A percentile compares a stretch with the other conserved stretches of the same genome.
phyloP scores from a whole-genome alignment of 92 coral and sea anemone genomes.

The Chrysogorgia sp. region DNA sequence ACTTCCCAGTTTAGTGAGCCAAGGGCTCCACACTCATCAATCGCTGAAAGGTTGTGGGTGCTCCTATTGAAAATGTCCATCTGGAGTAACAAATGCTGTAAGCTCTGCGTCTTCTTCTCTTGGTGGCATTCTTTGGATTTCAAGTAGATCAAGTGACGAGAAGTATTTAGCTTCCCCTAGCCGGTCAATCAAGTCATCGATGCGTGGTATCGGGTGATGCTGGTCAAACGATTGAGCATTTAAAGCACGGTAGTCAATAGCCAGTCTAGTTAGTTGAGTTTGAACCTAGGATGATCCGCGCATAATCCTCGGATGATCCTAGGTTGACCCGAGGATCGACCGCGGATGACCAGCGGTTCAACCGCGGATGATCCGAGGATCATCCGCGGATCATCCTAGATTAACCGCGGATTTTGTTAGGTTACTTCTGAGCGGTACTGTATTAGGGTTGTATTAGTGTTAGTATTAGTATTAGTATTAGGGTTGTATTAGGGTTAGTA shows the following conservation, averaged over 20 bases:
- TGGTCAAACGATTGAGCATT: conserved; percentile 7
- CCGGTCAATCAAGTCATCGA: conserved; percentile 8
- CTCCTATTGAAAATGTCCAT: conserved; percentile 32
- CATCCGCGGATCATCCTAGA: too few relatives aligned
- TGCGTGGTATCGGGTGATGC: conserved; percentile 16
- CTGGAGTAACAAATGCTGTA: conserved; percentile 34
- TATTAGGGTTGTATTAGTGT: too few relatives aligned
- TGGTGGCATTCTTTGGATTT: conserved; percentile 16
- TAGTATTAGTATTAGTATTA: too few relatives aligned
- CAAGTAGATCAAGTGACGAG: conserved; percentile 3
- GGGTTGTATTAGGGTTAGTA: too few relatives aligned
- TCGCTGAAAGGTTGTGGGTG: conserved; percentile 21
- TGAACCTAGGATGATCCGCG: too few relatives aligned
- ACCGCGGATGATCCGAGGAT: too few relatives aligned
- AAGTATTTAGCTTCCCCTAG: background rate
- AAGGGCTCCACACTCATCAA: conserved; percentile 35
- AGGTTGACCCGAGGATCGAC: too few relatives aligned
- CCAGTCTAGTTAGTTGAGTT: too few relatives aligned
- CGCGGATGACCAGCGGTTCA: too few relatives aligned
- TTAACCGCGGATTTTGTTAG: too few relatives aligned
- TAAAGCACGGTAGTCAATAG: conserved; percentile 18
- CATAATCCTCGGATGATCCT: too few relatives aligned
- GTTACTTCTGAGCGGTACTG: too few relatives aligned
- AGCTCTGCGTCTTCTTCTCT: background rate
- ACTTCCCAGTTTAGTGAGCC: conserved; percentile 13